Base-by-base conservation (phyloP, 1,140 invertebrate species). In the Drosophila baimaii region DNA sequence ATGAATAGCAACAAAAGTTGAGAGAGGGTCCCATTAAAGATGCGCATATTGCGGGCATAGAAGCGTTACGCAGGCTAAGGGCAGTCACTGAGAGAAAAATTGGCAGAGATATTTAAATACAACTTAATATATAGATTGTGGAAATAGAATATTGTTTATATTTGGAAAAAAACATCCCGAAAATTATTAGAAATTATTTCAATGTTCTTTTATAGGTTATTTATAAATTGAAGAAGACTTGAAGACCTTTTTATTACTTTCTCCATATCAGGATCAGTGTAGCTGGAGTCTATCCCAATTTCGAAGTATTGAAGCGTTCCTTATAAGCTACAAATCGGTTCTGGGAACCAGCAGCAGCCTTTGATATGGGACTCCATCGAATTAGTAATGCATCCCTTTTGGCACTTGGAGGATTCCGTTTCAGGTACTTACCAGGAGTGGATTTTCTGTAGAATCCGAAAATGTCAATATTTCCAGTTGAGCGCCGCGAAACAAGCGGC, bases 401-500 rank as follows among this genome's bases (percentile, higher is more conserved):
- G 64, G 5, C 19, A 49, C 19, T 49, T 65, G 9, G 9, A 5
- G 9, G 29, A 37, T 23, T 49, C 13, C 13, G 15, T 43, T 66
- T 19, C 5, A 2, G 21, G 6, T 63, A 10, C 23, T 35, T 27
- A n/a, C 17, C 31, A 6, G 1, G 13, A 37, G 33, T 3, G 5
- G 27, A 23, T 44, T 59, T 35, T 73, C 44, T 31, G 41, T 4
- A 37, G 57, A 74, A 73, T 70, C 77, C 57, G 66, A 88, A 83
- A 89, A 77, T 83, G 79, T 77, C 79, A 88, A 89, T 83, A 68
- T 71, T 88, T 88, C 72, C 83, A 83, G 80, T 80, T 89, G 84
- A 89, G 84, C 59, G 83, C 39, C 35, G 43, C 49, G 76, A 77
- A 89, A 88, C 59, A 86, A 88, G 83, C 51, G 58, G 64, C 69